A percentile compares a stretch with the other conserved stretches of the same genome.
These are phyloP conservation scores for Drosophila insularis DNA, from an alignment of 1,140 invertebrate species.

Conservation along the genomic window DNA sequence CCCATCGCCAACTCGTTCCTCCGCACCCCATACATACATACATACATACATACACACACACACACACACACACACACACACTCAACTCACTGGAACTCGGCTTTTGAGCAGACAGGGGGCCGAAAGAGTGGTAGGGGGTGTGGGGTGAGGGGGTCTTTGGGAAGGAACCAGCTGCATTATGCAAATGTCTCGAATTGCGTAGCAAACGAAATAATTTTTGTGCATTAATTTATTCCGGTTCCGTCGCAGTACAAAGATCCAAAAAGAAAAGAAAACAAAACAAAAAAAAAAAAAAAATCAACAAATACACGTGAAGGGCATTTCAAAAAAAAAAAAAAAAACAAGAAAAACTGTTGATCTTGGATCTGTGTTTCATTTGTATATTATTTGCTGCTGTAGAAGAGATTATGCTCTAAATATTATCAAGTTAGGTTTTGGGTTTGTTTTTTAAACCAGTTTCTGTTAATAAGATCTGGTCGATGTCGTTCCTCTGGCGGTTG, in stretches of 20 bases:
- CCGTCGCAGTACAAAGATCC: constrained; percentile 53
- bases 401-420: constrained; percentile 52
- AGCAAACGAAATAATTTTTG: constrained; percentile 63
- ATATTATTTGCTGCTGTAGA: background rate
- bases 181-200: constrained; percentile 67
- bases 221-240: constrained; percentile 66
- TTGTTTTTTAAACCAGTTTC: constrained; percentile 15
- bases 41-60: too few species aligned
- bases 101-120: constrained; percentile 3
- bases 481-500: background rate
- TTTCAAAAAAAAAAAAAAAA: constrained; percentile 16
- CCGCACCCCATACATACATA: too few species aligned
- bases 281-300: background rate
- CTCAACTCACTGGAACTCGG: constrained; percentile 8
- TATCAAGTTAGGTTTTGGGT: constrained; percentile 9
- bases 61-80: too few species aligned
- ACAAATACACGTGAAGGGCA: constrained; percentile 53
- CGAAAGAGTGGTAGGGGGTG: too few species aligned
- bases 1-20: background rate
- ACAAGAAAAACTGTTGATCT: constrained; percentile 17
- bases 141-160: background rate
- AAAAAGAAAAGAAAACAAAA: background rate
- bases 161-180: constrained; percentile 60
- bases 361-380: constrained; percentile 12
- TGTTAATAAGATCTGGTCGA: background rate